phyloP scores from a whole-genome alignment of 2,113 vertebrate genomes.

The Ictidomys tridecemlineatus region DNA sequence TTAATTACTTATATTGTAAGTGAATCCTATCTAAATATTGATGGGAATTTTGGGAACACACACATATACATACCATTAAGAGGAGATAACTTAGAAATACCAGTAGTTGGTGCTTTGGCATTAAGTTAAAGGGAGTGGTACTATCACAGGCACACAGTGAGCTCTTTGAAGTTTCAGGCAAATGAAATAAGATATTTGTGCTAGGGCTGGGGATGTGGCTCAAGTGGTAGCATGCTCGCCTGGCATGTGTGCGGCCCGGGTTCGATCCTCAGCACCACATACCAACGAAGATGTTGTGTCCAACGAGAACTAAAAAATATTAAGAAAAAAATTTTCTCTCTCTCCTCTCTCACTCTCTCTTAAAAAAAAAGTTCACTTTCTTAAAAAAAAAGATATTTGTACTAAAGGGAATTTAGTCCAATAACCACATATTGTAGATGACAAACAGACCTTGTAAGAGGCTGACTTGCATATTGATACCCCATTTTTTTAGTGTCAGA shows the following conservation, averaged over 20 bases:
- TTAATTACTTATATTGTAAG: neutral
- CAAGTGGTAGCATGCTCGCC: no score
- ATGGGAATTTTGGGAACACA: neutral
- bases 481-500: neutral
- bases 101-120: neutral
- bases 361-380: no score
- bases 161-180: neutral
- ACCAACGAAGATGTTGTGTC: no score
- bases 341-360: no score
- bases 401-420: neutral
- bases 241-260: no score
- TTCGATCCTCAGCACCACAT: no score
- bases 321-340: no score
- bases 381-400: neutral
- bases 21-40: neutral
- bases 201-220: no score
- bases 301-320: no score
- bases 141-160: neutral
- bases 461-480: neutral
- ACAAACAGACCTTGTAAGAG: neutral
- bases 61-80: neutral
- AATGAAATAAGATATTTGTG: neutral
- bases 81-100: neutral
- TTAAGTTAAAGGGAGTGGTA: neutral
- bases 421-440: neutral